phyloP scores from a whole-genome alignment of 1,140 invertebrate genomes.

The Psilanteris sp. region DNA sequence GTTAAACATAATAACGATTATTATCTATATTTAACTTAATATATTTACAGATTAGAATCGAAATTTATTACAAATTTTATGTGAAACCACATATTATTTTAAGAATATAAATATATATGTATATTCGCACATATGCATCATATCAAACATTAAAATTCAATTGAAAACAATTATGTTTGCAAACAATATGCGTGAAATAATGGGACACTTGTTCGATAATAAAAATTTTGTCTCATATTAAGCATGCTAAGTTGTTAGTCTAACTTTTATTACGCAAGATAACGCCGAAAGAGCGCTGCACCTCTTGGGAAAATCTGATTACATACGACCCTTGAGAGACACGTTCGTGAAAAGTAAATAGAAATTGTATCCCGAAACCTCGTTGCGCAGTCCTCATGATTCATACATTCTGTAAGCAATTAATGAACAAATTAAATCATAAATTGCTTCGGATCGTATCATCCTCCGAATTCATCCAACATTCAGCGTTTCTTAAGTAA shows the following conservation, averaged over 20 bases:
- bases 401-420: slow-evolving; percentile 6
- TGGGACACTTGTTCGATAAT: slow-evolving; percentile 3
- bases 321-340: slow-evolving; percentile 32
- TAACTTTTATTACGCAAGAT: slow-evolving; percentile 31
- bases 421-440: slow-evolving; percentile 19
- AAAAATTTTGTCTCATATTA: slow-evolving; percentile 17
- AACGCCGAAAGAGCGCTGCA: slow-evolving; percentile 10
- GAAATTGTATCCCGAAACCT: slow-evolving; percentile 23
- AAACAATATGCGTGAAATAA: no score
- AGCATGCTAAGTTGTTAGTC: slow-evolving; percentile 20
- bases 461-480: not conserved
- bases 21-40: no score
- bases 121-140: no score
- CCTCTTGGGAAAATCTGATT: slow-evolving; percentile 36
- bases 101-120: no score
- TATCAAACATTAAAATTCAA: no score
- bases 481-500: not conserved
- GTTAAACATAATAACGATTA: no score
- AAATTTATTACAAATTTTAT: no score
- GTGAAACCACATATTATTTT: no score
- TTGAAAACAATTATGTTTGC: no score
- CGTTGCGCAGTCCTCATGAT: slow-evolving; percentile 1
- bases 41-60: no score
- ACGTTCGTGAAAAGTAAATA: slow-evolving; percentile 34
- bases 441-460: slow-evolving; percentile 8